Evolutionary conservation across 2,888 invertebrate genomes (phyloP).

Genomic region (Drosophila fulvimacula): DNA sequence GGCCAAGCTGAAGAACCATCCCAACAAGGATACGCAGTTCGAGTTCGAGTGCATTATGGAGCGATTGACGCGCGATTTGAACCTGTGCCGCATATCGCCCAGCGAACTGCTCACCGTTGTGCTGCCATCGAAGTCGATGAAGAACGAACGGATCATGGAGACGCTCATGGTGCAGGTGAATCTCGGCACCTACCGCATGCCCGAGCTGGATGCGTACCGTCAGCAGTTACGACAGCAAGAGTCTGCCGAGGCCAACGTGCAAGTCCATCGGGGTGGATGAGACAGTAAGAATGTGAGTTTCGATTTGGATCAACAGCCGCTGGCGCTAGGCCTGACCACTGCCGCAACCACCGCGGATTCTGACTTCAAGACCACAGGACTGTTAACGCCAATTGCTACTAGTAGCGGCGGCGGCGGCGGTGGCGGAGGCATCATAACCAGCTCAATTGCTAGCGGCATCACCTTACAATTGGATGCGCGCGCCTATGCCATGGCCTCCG

Average conservation of each 20-base stretch:
- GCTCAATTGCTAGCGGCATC: slow-evolving; percentile 30
- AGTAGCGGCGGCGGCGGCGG: slow-evolving; percentile 4
- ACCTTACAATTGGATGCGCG: slow-evolving; percentile 60
- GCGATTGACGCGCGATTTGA: slow-evolving; percentile 93
- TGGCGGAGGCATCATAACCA: slow-evolving; percentile 22
- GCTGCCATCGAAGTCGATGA: slow-evolving; percentile 95
- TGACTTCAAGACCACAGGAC: slow-evolving; percentile 7
- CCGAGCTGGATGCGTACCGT: slow-evolving; percentile 95
- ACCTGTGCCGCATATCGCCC: slow-evolving; percentile 95
- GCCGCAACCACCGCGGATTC: slow-evolving; percentile 25
- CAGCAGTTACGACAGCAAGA: slow-evolving; percentile 94
- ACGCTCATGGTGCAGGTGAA: slow-evolving; percentile 97
- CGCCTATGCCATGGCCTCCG: slow-evolving; percentile 75
- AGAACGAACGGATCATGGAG: slow-evolving; percentile 95
- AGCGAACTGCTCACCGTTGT: slow-evolving; percentile 97
- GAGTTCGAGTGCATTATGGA: slow-evolving; percentile 98
- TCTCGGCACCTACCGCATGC: slow-evolving; percentile 95
- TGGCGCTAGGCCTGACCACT: slow-evolving; percentile 33
- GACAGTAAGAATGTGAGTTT: slow-evolving; percentile 85
- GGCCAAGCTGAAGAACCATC: slow-evolving; percentile 88
- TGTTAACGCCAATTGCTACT: slow-evolving; percentile 28
- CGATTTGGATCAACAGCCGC: slow-evolving; percentile 82
- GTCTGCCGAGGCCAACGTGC: slow-evolving; percentile 90
- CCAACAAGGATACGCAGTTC: slow-evolving; percentile 93
- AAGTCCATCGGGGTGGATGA: slow-evolving; percentile 85